Percentiles rank a stretch among this genome's conserved stretches.
These are phyloP conservation scores for Hepsetus odoe DNA, from an alignment of 2,113 vertebrate genomes.

Conservation along the genomic window DNA sequence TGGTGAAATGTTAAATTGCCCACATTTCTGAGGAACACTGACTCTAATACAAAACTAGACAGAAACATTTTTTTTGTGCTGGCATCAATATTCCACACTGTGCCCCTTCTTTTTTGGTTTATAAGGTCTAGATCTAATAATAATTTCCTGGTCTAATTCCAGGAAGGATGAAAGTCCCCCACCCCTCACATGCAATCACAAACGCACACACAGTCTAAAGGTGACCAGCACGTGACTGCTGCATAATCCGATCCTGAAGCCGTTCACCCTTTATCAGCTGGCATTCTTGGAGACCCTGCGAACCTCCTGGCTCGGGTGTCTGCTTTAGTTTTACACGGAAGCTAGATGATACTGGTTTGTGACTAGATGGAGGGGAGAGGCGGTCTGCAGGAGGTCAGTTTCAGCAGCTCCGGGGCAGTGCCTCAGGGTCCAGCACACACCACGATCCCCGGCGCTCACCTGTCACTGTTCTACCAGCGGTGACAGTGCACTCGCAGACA, in stretches of 20 bases:
- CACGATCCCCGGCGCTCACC: constrained; percentile 28
- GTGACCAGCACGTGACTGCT: not conserved
- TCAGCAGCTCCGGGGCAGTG: constrained; percentile 28
- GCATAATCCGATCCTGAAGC: not conserved
- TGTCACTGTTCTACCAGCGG: constrained; percentile 42
- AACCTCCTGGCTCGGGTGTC: constrained; percentile 13
- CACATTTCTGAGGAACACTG: not conserved
- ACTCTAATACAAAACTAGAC: not conserved
- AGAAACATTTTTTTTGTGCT: not conserved
- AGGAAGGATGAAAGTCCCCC: not conserved
- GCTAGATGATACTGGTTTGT: constrained; percentile 5
- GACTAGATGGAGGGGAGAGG: constrained; percentile 10
- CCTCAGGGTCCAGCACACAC: not conserved
- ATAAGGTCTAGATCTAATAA: not conserved
- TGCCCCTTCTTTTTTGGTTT: not conserved
- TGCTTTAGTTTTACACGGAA: constrained; percentile 28
- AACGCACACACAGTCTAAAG: constrained; percentile 9
- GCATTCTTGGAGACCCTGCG: constrained; percentile 36
- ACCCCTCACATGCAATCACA: not conserved
- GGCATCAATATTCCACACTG: not conserved
- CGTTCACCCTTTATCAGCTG: constrained; percentile 27
- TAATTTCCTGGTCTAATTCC: not conserved
- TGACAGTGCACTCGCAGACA: constrained; percentile 30
- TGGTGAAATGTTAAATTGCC: not conserved
- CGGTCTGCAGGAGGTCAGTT: constrained; percentile 20